phyloP scores from a whole-genome alignment of 2,113 vertebrate genomes.

The Dolichallabes microphthalmus region DNA sequence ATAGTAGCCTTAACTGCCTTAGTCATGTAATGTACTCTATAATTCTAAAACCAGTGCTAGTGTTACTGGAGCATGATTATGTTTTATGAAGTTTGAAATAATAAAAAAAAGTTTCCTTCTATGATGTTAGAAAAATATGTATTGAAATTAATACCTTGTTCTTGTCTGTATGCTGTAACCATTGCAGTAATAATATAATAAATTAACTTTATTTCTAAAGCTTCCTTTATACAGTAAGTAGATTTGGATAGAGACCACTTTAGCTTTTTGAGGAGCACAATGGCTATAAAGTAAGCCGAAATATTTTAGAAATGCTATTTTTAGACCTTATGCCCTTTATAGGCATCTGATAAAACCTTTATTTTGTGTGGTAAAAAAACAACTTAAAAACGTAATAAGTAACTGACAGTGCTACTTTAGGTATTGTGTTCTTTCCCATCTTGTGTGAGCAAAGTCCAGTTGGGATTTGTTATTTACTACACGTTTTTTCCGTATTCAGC shows the following conservation, averaged over 20 bases:
- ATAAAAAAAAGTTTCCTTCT: not conserved
- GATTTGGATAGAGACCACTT: not conserved
- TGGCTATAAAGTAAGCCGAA: not conserved
- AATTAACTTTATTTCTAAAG: not conserved
- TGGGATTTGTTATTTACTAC: slow-evolving; percentile 12
- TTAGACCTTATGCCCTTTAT: not conserved
- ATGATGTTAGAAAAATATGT: not conserved
- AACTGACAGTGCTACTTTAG: not conserved
- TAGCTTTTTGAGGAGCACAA: not conserved
- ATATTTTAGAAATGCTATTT: not conserved
- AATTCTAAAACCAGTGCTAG: not conserved
- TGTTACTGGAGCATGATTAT: not conserved
- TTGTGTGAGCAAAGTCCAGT: slow-evolving; percentile 13
- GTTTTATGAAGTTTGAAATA: not conserved
- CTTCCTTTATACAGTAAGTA: not conserved
- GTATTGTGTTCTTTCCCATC: not conserved
- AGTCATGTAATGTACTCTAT: not conserved
- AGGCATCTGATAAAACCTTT: not conserved
- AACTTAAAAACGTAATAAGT: not conserved
- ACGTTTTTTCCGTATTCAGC: not conserved
- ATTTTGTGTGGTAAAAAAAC: not conserved
- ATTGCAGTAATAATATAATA: too few species aligned
- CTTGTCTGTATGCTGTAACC: too few species aligned
- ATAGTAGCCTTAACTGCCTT: not conserved
- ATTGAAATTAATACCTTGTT: not conserved